A percentile compares a stretch with the other conserved stretches of the same genome.
phyloP scores from a whole-genome alignment of 1,140 invertebrate species.

The Penaeus vannamei region DNA sequence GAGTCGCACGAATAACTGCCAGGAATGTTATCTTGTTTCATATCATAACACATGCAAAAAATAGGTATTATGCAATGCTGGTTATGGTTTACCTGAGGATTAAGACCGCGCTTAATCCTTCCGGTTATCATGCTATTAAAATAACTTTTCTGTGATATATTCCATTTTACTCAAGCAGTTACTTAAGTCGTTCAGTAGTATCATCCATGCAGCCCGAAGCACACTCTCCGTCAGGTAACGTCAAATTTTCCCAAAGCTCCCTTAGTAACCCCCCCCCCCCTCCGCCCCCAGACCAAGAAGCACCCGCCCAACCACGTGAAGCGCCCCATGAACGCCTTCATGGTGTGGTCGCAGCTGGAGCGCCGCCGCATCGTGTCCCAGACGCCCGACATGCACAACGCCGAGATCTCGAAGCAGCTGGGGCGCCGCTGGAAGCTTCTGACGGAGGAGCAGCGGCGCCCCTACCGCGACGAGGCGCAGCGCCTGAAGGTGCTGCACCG shows the following conservation, averaged over 20 bases:
- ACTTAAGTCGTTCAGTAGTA: too few species aligned
- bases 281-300: slow-evolving; percentile 62
- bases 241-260: background rate
- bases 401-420: slow-evolving; percentile 60
- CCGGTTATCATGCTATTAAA: too few species aligned
- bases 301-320: slow-evolving; percentile 67
- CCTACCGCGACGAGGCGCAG: slow-evolving; percentile 83
- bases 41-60: too few species aligned
- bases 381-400: slow-evolving; percentile 59
- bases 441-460: slow-evolving; percentile 49
- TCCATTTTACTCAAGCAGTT: too few species aligned
- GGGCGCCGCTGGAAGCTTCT: slow-evolving; percentile 59
- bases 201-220: background rate
- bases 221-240: background rate
- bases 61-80: too few species aligned
- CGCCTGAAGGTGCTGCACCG: slow-evolving; percentile 90
- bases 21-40: too few species aligned
- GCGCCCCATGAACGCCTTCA: slow-evolving; percentile 70
- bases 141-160: too few species aligned
- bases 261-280: background rate
- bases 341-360: slow-evolving; percentile 58
- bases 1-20: too few species aligned
- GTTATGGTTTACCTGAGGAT: too few species aligned
- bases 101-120: too few species aligned
- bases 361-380: slow-evolving; percentile 45